Evolutionary conservation across 2,888 invertebrate genomes (phyloP).

Genomic region (Agrypnus murinus): DNA sequence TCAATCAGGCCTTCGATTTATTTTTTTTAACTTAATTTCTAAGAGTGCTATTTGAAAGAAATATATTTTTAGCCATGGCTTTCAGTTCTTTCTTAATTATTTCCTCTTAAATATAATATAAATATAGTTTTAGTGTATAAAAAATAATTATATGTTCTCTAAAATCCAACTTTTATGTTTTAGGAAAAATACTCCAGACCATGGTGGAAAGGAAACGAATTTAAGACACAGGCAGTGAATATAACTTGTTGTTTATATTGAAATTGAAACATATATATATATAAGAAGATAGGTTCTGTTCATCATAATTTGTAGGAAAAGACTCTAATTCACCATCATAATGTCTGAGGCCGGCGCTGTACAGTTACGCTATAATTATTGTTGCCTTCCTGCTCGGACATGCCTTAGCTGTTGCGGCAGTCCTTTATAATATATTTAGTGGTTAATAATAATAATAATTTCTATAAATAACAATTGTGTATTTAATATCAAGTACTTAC

Average conservation of each 20-base stretch:
- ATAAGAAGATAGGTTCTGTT: conserved; percentile 53
- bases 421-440: conserved; percentile 53
- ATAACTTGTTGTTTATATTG: conserved; percentile 50
- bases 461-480: conserved; percentile 32
- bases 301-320: conserved; percentile 53
- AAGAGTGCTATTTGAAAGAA: too few species aligned
- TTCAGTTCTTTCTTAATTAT: too few species aligned
- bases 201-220: conserved; percentile 72
- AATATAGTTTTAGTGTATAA: too few species aligned
- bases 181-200: conserved; percentile 72
- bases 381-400: conserved; percentile 53
- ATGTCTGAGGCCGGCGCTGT: conserved; percentile 56
- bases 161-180: conserved; percentile 58
- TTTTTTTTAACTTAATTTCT: too few species aligned
- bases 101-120: too few species aligned
- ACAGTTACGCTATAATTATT: conserved; percentile 55
- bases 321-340: conserved; percentile 55
- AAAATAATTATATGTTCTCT: too few species aligned
- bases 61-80: too few species aligned
- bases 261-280: conserved; percentile 51
- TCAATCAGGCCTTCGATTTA: too few species aligned
- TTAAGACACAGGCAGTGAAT: conserved; percentile 72
- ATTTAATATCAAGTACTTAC: conserved; percentile 40
- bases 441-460: conserved; percentile 27
- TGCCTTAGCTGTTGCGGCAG: conserved; percentile 50